A percentile compares a stretch with the other conserved stretches of the same genome.
phyloP scores from a whole-genome alignment of 1,140 invertebrate species.

The Zeugodacus cucurbitae region DNA sequence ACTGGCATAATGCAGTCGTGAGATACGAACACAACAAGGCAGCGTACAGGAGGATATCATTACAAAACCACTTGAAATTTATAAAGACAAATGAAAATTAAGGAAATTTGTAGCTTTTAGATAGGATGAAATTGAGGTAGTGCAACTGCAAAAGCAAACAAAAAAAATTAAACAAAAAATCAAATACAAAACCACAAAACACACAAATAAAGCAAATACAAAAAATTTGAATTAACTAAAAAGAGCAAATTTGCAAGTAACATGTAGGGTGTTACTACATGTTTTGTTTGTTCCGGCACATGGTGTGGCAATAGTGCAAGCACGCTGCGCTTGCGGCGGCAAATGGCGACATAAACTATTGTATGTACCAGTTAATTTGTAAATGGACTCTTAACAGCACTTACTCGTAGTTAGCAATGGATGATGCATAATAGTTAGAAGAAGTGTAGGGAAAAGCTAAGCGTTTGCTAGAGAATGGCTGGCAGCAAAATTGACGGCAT shows the following conservation, averaged over 20 bases:
- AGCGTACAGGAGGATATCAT: neutral
- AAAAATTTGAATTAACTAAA: neutral
- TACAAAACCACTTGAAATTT: neutral
- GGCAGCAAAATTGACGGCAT: neutral
- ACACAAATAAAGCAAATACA: neutral
- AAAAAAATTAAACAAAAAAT: neutral
- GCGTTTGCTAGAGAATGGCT: neutral
- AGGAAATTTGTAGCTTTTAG: constrained; percentile 29
- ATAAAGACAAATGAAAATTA: neutral
- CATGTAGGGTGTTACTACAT: too few species aligned
- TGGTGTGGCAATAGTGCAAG: too few species aligned
- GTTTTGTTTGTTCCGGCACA: too few species aligned
- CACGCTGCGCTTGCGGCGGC: neutral
- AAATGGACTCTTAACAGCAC: neutral
- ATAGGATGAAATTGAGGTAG: constrained; percentile 29
- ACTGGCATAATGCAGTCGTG: neutral
- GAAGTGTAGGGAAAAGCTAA: constrained; percentile 20
- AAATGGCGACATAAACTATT: neutral
- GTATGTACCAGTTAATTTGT: neutral
- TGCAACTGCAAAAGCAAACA: neutral
- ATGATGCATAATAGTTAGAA: neutral
- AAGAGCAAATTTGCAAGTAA: neutral
- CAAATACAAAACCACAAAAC: neutral
- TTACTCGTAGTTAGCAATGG: neutral
- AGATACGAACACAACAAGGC: neutral